Evolutionary conservation across 2,113 vertebrate genomes (phyloP).

Genomic region (Okapia johnstoni): DNA sequence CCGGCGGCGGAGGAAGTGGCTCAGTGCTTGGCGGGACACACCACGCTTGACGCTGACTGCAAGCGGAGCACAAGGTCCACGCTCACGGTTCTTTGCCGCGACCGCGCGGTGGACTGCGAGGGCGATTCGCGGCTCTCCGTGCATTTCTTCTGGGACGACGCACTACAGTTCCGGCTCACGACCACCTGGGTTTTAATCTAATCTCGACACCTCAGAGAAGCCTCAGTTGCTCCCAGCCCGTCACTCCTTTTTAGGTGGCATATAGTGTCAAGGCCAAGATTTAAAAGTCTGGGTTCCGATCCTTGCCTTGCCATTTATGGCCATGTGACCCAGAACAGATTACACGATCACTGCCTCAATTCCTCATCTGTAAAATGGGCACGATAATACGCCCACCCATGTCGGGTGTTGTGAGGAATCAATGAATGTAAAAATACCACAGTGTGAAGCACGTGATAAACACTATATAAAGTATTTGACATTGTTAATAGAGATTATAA

Average conservation of each 20-base stretch:
- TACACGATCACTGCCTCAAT: neutral
- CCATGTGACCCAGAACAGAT: neutral
- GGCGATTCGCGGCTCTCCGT: neutral
- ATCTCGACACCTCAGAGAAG: neutral
- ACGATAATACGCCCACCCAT: neutral
- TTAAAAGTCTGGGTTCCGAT: neutral
- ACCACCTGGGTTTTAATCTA: neutral
- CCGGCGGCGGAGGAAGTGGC: neutral
- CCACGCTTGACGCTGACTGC: neutral
- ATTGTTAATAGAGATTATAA: neutral
- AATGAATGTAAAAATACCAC: neutral
- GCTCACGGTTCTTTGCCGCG: neutral
- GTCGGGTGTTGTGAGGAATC: neutral
- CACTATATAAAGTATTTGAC: neutral
- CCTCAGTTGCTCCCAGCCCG: neutral
- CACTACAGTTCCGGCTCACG: neutral
- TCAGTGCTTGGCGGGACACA: neutral
- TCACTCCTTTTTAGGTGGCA: neutral
- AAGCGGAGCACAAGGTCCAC: accelerated
- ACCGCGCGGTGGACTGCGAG: neutral
- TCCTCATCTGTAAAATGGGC: neutral
- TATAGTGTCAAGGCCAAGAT: neutral
- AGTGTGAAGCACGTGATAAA: neutral
- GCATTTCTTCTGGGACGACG: too few relatives aligned
- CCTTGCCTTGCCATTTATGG: neutral